Conservation (phyloP, 1,140 invertebrate genomes). For the Drosophila serrata region DNA sequence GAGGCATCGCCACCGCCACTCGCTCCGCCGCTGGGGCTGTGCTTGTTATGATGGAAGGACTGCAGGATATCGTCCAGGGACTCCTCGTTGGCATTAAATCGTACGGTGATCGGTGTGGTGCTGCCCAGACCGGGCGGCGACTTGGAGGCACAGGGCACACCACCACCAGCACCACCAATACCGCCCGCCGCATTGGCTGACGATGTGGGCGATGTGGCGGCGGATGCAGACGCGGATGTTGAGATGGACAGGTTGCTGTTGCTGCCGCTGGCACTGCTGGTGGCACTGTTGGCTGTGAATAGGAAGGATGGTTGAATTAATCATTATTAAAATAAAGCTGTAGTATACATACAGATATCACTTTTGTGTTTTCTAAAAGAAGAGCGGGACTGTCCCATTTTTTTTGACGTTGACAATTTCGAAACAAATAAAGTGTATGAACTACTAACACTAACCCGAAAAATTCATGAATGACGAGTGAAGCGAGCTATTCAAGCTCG, state of each 20-base stretch:
- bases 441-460: conserved; percentile 7
- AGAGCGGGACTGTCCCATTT: conserved; percentile 11
- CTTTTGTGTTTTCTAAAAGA: conserved; percentile 5
- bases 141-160: conserved; percentile 37
- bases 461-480: conserved; percentile 6
- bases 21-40: conserved; percentile 62
- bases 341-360: background rate
- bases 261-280: conserved; percentile 70
- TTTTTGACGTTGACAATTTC: conserved; percentile 13
- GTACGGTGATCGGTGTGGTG: conserved; percentile 79
- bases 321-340: background rate
- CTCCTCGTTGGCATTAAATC: conserved; percentile 84
- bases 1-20: conserved; percentile 64
- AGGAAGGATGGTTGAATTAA: background rate
- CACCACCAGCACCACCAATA: background rate
- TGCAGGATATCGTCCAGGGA: conserved; percentile 81
- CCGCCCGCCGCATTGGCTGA: conserved; percentile 25
- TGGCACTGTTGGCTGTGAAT: conserved; percentile 54
- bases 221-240: conserved; percentile 57
- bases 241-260: conserved; percentile 72
- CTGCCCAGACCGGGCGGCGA: conserved; percentile 63
- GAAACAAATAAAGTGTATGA: conserved; percentile 15
- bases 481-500: conserved; percentile 6
- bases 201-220: conserved; percentile 69
- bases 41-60: conserved; percentile 75